Conservation (phyloP, 2,888 invertebrate genomes). For the Pteria penguin region DNA sequence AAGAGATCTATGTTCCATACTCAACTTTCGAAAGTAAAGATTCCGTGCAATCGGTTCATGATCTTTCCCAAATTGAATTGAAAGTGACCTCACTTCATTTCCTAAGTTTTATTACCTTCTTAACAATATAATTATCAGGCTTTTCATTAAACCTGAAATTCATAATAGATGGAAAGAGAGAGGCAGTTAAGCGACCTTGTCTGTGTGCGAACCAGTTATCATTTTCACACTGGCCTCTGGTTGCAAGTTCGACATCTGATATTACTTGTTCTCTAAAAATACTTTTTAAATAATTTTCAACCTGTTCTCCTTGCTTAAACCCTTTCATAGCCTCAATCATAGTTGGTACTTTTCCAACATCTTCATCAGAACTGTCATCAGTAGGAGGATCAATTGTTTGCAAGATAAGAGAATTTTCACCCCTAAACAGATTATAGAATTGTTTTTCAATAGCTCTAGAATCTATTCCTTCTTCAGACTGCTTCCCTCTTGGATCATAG, state of each 20-base stretch:
- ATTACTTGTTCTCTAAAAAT: no score
- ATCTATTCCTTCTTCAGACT: no score
- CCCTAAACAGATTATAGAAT: neutral
- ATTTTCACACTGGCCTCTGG: slow-evolving; percentile 8
- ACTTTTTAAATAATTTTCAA: no score
- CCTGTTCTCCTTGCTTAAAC: no score
- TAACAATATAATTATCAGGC: neutral
- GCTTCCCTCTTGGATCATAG: no score
- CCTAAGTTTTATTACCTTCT: neutral
- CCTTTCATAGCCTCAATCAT: no score
- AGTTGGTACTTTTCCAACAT: no score
- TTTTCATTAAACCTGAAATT: neutral
- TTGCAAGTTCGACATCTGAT: neutral
- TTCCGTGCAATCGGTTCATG: slow-evolving; percentile 16
- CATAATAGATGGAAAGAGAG: slow-evolving; percentile 9
- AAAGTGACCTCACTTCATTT: neutral
- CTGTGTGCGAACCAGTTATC: neutral
- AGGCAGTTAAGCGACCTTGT: slow-evolving; percentile 20
- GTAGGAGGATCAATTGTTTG: neutral
- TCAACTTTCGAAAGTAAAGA: neutral
- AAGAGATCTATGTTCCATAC: neutral
- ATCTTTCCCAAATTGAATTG: neutral
- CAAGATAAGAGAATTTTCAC: neutral
- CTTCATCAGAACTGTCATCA: neutral
- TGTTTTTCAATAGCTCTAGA: no score